These are phyloP conservation scores for Sceliomorpha sp. DNA, from an alignment of 2,888 invertebrate genomes.

Conservation along the genomic window DNA sequence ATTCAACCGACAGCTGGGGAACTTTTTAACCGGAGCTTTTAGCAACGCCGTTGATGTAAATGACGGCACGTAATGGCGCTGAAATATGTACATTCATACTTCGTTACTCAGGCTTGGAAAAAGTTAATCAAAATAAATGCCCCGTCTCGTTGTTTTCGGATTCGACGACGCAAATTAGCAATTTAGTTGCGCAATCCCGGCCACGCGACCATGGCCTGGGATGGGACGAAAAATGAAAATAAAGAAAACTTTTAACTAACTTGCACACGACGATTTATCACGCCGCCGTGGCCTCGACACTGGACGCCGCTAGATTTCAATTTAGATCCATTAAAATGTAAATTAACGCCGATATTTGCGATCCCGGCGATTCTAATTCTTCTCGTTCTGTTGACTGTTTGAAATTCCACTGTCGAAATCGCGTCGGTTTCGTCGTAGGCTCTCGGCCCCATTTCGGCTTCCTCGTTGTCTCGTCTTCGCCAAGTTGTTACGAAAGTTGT, in stretches of 20 bases:
- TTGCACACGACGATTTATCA: conserved; percentile 60
- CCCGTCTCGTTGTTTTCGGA: neutral
- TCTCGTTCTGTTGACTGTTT: conserved; percentile 34
- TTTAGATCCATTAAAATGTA: conserved; percentile 73
- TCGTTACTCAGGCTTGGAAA: too few species aligned
- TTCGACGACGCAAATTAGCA: conserved; percentile 9
- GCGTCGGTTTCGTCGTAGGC: too few species aligned
- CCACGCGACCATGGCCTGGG: neutral
- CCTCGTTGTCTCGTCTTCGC: too few species aligned
- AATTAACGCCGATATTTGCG: conserved; percentile 65
- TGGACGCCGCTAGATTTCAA: conserved; percentile 66
- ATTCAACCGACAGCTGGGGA: too few species aligned
- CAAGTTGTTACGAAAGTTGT: too few species aligned
- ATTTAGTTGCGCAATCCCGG: conserved; percentile 6
- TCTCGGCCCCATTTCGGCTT: too few species aligned
- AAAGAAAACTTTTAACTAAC: conserved; percentile 55
- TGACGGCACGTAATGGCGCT: too few species aligned
- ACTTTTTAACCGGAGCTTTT: too few species aligned
- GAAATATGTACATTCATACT: too few species aligned
- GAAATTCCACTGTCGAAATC: conserved; percentile 4
- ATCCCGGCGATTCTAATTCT: conserved; percentile 41
- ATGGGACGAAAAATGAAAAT: conserved; percentile 41
- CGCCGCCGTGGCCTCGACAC: conserved; percentile 17
- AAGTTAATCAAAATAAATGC: too few species aligned
- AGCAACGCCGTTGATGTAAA: too few species aligned